Percentiles rank a stretch among this genome's conserved stretches.
These are phyloP conservation scores for Loris lydekkerianus DNA, from an alignment of 2,797 vertebrate species.

Conservation along the genomic window DNA sequence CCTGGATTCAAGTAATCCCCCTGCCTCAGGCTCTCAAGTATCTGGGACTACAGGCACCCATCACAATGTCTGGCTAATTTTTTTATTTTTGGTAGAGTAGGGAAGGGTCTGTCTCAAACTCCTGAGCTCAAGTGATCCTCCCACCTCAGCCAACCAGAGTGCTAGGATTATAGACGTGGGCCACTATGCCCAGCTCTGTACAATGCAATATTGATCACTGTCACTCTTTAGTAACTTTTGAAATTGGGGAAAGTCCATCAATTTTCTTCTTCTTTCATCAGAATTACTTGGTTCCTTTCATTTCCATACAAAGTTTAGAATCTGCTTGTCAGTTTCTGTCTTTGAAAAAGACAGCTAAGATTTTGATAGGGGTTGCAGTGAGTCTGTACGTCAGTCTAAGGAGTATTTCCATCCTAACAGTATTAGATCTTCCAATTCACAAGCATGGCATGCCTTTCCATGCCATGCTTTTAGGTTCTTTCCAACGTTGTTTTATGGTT, in stretches of 20 bases:
- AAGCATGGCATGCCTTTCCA: not conserved
- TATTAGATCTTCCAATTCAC: not conserved
- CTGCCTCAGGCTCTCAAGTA: too few relatives aligned
- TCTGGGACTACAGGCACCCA: too few relatives aligned
- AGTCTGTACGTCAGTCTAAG: not conserved
- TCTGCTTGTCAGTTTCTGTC: not conserved
- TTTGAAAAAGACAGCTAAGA: not conserved
- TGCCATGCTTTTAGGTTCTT: not conserved
- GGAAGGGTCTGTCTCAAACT: too few relatives aligned
- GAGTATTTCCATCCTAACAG: not conserved
- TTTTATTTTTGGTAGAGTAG: too few relatives aligned
- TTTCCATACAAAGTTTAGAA: not conserved
- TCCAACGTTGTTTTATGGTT: not conserved
- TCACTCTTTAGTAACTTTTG: not conserved
- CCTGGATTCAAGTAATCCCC: too few relatives aligned
- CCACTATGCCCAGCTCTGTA: too few relatives aligned
- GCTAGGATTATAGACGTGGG: too few relatives aligned
- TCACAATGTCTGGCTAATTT: too few relatives aligned
- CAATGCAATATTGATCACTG: not conserved
- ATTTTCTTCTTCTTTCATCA: not conserved
- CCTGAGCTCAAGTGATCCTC: too few relatives aligned
- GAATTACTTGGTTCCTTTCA: not conserved
- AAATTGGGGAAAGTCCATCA: not conserved
- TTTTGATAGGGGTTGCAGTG: not conserved
- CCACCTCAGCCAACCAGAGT: too few relatives aligned